Conservation (phyloP, 2,888 invertebrate species). For the Dasypolia templi region DNA sequence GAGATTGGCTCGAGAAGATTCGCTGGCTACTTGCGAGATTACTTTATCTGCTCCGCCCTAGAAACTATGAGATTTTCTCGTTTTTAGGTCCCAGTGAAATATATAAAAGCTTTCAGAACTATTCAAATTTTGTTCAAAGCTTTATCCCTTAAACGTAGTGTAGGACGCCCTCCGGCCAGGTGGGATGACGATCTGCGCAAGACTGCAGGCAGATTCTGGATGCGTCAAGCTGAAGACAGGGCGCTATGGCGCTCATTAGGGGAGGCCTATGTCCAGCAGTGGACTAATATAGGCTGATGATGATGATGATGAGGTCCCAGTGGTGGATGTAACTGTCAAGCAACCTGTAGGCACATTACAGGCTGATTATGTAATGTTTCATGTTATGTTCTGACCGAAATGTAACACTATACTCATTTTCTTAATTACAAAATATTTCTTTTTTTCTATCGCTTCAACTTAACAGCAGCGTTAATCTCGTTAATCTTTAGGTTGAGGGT, state of each 20-base stretch:
- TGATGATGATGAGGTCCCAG: too few relatives aligned
- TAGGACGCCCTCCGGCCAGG: too few relatives aligned
- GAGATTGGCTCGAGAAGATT: background rate
- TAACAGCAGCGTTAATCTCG: constrained; percentile 11
- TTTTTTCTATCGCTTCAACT: constrained; percentile 4
- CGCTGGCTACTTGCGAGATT: background rate
- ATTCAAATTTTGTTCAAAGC: too few relatives aligned
- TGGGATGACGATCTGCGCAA: too few relatives aligned
- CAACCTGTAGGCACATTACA: background rate
- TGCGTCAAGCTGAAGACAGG: too few relatives aligned
- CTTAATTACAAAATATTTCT: constrained; percentile 1
- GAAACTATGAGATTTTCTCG: background rate
- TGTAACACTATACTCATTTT: background rate
- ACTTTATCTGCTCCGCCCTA: background rate
- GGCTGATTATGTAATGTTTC: background rate
- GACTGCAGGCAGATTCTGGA: too few relatives aligned
- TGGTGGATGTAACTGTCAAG: background rate
- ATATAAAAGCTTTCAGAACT: too few relatives aligned
- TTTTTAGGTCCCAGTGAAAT: background rate
- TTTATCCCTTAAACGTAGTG: too few relatives aligned
- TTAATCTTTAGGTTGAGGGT: constrained; percentile 26
- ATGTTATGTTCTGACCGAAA: background rate
- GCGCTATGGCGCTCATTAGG: too few relatives aligned
- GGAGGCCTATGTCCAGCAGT: too few relatives aligned
- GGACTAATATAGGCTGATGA: too few relatives aligned